Evolutionary conservation across 2,797 vertebrate genomes (phyloP).

Genomic region (Melanotaenia pygmaea): DNA sequence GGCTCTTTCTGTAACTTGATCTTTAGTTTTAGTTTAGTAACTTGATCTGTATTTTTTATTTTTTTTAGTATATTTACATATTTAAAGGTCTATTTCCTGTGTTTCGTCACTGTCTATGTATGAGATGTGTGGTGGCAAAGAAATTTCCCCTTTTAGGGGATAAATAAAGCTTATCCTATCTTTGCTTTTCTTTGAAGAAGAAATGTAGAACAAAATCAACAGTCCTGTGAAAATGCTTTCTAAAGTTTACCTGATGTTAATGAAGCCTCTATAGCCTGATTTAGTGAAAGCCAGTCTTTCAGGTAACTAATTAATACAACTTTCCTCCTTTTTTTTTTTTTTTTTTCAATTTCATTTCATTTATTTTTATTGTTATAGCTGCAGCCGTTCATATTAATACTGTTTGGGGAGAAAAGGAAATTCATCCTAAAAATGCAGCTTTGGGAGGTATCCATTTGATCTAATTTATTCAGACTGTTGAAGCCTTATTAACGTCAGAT

Average conservation of each 20-base stretch:
- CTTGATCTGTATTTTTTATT: too few species aligned
- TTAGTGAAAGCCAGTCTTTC: not conserved
- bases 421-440: not conserved
- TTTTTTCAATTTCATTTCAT: not conserved
- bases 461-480: constrained; percentile 11
- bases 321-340: not conserved
- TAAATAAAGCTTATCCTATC: too few species aligned
- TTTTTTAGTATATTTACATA: too few species aligned
- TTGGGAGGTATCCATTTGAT: constrained; percentile 11
- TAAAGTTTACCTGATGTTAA: constrained; percentile 2
- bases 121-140: too few species aligned
- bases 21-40: too few species aligned
- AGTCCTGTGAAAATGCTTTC: not conserved
- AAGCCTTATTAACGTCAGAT: constrained; percentile 9
- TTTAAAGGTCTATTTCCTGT: too few species aligned
- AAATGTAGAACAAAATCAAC: not conserved
- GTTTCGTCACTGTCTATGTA: too few species aligned
- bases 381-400: not conserved
- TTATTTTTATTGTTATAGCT: not conserved
- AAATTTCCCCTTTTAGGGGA: too few species aligned
- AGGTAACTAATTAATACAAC: not conserved
- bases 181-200: not conserved
- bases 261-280: constrained; percentile 2
- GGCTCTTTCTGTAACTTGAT: too few species aligned
- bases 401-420: constrained; percentile 5